A percentile compares a stretch with the other conserved stretches of the same genome.
Conservation (phyloP, 2,888 invertebrate species). For the Melolontha melolontha region DNA sequence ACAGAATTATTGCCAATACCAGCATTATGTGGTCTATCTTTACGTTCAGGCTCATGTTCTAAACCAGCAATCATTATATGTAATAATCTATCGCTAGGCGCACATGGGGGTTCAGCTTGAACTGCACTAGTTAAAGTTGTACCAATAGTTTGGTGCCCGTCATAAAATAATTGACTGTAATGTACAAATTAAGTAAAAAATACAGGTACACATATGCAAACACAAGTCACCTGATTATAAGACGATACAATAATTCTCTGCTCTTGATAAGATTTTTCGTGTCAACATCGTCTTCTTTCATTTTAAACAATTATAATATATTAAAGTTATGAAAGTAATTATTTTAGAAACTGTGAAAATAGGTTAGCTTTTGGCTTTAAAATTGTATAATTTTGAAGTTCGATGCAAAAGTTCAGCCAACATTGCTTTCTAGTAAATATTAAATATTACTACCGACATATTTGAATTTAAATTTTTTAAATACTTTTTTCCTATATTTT, state of each 20-base stretch:
- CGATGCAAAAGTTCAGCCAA: no score
- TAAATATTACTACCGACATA: no score
- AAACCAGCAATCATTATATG: constrained; percentile 89
- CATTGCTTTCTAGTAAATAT: no score
- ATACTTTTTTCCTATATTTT: not conserved
- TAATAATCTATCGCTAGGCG: constrained; percentile 93
- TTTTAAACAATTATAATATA: constrained; percentile 14
- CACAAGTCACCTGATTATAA: constrained; percentile 85
- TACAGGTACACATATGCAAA: not conserved
- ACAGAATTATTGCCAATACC: constrained; percentile 73
- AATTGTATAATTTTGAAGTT: no score
- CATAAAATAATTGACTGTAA: constrained; percentile 94
- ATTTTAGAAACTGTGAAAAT: no score
- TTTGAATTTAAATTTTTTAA: not conserved
- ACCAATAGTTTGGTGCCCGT: constrained; percentile 95
- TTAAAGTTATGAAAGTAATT: no score
- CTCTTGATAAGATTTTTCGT: constrained; percentile 86
- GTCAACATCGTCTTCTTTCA: constrained; percentile 69
- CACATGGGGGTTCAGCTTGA: constrained; percentile 93
- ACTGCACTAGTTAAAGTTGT: constrained; percentile 85
- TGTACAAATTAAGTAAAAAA: constrained; percentile 34
- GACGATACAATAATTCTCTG: constrained; percentile 87
- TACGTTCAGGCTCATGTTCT: constrained; percentile 83
- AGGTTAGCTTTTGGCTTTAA: no score
- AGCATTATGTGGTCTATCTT: constrained; percentile 71